These are phyloP conservation scores for Pseudomugil gertrudae DNA, from an alignment of 2,797 vertebrate genomes.

Conservation along the genomic window DNA sequence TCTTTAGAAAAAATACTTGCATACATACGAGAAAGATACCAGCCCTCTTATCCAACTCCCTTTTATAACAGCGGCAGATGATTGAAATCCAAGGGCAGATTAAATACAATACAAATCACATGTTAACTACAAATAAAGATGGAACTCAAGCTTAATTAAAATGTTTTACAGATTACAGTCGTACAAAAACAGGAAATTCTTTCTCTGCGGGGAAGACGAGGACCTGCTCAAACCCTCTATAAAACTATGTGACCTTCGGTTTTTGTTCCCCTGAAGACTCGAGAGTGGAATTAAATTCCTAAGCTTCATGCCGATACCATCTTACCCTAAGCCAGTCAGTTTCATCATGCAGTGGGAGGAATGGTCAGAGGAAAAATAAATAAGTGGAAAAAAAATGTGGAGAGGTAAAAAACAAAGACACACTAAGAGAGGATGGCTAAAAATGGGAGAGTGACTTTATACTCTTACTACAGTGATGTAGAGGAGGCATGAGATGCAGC, in stretches of 20 bases:
- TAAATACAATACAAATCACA: constrained; percentile 21
- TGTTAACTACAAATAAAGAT: constrained; percentile 19
- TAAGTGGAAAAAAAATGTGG: constrained; percentile 16
- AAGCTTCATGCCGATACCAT: constrained; percentile 41
- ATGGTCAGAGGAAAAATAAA: constrained; percentile 17
- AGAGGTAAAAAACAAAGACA: neutral
- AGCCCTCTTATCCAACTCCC: constrained; percentile 14
- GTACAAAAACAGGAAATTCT: constrained; percentile 6
- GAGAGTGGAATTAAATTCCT: constrained; percentile 49
- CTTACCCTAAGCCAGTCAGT: constrained; percentile 20
- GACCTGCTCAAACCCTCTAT: constrained; percentile 7
- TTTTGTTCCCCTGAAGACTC: constrained; percentile 32
- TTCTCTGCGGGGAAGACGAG: neutral
- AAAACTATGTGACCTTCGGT: constrained; percentile 31
- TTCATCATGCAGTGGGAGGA: constrained; percentile 27
- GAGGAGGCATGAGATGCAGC: neutral
- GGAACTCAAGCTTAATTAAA: constrained; percentile 13
- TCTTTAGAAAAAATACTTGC: neutral
- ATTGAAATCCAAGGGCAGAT: constrained; percentile 37
- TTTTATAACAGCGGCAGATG: constrained; percentile 33
- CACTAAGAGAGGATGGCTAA: neutral
- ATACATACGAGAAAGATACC: neutral
- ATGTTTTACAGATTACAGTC: constrained; percentile 26
- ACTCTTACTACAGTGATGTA: neutral
- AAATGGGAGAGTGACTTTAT: neutral